Evolutionary conservation across 2,888 invertebrate species (phyloP), one percentile per base, ranked within the genome.

Genomic region (Diplazon laetatorius): DNA sequence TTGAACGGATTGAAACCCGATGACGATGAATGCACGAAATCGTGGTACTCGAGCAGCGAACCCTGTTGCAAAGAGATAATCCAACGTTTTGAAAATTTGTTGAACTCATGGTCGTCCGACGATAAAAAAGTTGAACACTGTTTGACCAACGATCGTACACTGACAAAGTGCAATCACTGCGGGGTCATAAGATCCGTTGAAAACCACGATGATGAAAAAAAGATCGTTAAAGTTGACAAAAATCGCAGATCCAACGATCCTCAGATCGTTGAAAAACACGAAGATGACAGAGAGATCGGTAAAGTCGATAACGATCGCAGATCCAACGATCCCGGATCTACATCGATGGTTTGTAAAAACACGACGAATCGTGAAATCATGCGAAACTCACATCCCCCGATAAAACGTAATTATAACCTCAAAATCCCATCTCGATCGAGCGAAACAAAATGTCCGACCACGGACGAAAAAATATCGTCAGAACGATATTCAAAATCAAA

Each of bases 141-240:
- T 18, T 76, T 87, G 2, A 60, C 37, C 2, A 72, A 52, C 2
- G 82, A 86, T 57, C 50, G 74, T 0, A 78, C 83, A 0, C 65
- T 87, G n/a, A 73, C 55, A 1, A 82, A 80, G 62, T 87, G 87
- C n/a, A 57, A 83, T n/a, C 80, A 80, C 37, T 87, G 87, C 50
- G 85, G 85, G 0, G 85, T 87, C 10, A 83, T 87, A 3, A 85
- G 48, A 44, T 63, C 62, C 30, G 35, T 20, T 2, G 73, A n/a
- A n/a, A n/a, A n/a, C n/a, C n/a, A n/a, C n/a, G n/a, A n/a, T n/a
- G n/a, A n/a, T n/a, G n/a, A n/a, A n/a, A n/a, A n/a, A n/a, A n/a
- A n/a, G n/a, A n/a, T n/a, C n/a, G n/a, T n/a, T n/a, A n/a, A n/a
- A n/a, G n/a, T n/a, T n/a, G n/a, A n/a, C n/a, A n/a, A n/a, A n/a